Percentiles rank a stretch among this genome's conserved stretches.
Conservation (phyloP, 2,888 invertebrate genomes). For the Drosophila meridiana region DNA sequence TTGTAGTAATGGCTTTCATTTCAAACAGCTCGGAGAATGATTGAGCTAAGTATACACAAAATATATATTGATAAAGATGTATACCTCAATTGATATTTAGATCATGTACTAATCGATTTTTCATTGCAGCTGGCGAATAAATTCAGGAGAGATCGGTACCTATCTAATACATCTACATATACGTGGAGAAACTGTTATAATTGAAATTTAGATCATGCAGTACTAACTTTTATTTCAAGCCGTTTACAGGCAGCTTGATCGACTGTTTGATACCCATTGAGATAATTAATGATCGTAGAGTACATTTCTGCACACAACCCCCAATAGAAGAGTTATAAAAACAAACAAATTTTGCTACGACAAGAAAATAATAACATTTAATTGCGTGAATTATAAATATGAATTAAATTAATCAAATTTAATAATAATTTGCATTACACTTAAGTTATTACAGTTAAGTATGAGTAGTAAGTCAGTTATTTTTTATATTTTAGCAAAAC, state of each 20-base stretch:
- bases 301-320: too few relatives aligned
- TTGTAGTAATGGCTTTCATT: not conserved
- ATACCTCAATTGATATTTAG: not conserved
- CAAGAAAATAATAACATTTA: constrained; percentile 75
- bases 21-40: too few relatives aligned
- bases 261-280: not conserved
- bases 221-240: too few relatives aligned
- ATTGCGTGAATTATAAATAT: constrained; percentile 79
- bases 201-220: too few relatives aligned
- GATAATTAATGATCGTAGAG: too few relatives aligned
- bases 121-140: not conserved
- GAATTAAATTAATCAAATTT: constrained; percentile 80
- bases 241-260: not conserved
- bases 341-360: constrained; percentile 45
- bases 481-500: constrained; percentile 64
- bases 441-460: constrained; percentile 76
- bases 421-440: constrained; percentile 79
- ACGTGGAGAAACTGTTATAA: too few relatives aligned
- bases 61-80: too few relatives aligned
- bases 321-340: not conserved
- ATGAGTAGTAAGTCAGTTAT: constrained; percentile 81
- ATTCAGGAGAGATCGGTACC: too few relatives aligned
- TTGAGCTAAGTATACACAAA: too few relatives aligned
- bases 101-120: not conserved
- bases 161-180: too few relatives aligned